phyloP scores from a whole-genome alignment of 1,140 invertebrate genomes.

The Drosophila setifemur region DNA sequence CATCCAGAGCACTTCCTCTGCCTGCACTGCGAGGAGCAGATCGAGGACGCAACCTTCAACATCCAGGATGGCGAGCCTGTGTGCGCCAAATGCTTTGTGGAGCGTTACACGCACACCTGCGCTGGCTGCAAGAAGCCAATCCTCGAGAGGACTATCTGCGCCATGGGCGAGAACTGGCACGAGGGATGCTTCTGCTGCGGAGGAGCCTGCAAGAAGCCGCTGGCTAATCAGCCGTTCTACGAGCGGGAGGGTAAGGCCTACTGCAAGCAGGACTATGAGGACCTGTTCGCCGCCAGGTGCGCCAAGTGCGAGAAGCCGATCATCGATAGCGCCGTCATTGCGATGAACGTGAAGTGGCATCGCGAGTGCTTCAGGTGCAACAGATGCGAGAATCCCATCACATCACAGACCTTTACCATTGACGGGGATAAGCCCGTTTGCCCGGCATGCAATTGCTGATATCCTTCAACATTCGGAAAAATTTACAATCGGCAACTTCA shows the following conservation, averaged over 20 bases:
- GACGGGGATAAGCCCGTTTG: constrained; percentile 85
- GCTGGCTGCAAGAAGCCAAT: constrained; percentile 88
- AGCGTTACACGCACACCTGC: constrained; percentile 88
- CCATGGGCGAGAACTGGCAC: constrained; percentile 91
- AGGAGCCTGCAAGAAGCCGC: constrained; percentile 86
- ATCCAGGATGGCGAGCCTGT: constrained; percentile 87
- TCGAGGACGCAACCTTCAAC: constrained; percentile 86
- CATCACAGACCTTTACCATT: constrained; percentile 85
- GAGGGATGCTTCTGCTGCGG: constrained; percentile 93
- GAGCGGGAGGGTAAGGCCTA: constrained; percentile 88
- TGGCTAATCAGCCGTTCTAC: constrained; percentile 88
- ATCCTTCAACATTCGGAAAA: no score
- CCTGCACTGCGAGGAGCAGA: constrained; percentile 85
- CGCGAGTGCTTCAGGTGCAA: constrained; percentile 87
- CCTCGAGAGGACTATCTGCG: constrained; percentile 86
- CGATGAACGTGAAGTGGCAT: constrained; percentile 88
- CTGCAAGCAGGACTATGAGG: constrained; percentile 89
- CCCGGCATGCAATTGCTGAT: constrained; percentile 73
- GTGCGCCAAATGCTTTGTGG: constrained; percentile 88
- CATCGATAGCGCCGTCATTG: constrained; percentile 86
- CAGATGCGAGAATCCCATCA: constrained; percentile 86
- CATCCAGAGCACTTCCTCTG: constrained; percentile 99
- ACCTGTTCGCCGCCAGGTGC: constrained; percentile 91
- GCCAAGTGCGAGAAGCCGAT: constrained; percentile 89
- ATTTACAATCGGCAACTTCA: no score